Percentiles rank a stretch among this genome's conserved stretches.
Evolutionary conservation across 2,888 invertebrate genomes (phyloP).

Genomic region (Meghimatium bilineatum): DNA sequence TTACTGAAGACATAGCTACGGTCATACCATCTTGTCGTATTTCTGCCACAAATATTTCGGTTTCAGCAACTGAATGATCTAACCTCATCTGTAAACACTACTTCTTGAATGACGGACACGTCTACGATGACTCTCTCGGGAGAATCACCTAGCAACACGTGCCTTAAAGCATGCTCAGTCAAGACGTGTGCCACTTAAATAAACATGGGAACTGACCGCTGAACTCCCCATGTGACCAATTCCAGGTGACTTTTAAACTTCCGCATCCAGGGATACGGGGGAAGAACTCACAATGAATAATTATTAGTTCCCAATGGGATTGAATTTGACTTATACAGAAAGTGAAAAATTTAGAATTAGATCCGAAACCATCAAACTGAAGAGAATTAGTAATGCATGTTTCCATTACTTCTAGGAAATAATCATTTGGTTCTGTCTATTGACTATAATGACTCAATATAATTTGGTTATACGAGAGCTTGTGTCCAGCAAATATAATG

Average conservation of each 20-base stretch:
- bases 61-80: too few relatives aligned
- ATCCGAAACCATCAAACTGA: too few relatives aligned
- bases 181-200: conserved; percentile 30
- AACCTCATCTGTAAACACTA: too few relatives aligned
- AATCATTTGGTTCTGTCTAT: too few relatives aligned
- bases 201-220: conserved; percentile 28
- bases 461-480: too few relatives aligned
- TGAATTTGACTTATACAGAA: conserved; percentile 10
- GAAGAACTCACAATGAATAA: neutral
- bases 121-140: neutral
- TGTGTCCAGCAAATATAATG: too few relatives aligned
- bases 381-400: too few relatives aligned
- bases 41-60: too few relatives aligned
- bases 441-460: too few relatives aligned
- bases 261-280: neutral
- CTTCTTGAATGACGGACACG: neutral
- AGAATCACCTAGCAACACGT: neutral
- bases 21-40: too few relatives aligned
- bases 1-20: too few relatives aligned
- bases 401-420: too few relatives aligned
- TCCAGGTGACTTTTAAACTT: neutral
- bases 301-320: neutral
- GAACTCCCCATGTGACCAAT: neutral
- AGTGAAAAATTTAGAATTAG: neutral
- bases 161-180: conserved; percentile 1